Conservation (phyloP, 2,888 invertebrate species). For the Lasioglossum lativentre region DNA sequence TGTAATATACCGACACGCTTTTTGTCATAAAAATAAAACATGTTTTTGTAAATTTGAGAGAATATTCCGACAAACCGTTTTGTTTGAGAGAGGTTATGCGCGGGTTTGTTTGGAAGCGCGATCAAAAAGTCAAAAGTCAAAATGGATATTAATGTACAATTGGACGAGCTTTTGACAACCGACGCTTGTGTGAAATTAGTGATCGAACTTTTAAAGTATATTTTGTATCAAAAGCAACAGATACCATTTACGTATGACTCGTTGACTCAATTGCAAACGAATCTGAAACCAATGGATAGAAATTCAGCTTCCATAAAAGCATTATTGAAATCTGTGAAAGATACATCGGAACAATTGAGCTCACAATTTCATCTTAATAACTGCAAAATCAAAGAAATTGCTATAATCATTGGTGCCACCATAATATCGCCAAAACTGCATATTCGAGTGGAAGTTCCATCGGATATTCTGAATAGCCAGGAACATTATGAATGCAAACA, state of each 20-base stretch:
- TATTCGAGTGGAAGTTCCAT: slow-evolving; percentile 78
- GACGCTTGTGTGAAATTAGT: slow-evolving; percentile 81
- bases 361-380: slow-evolving; percentile 74
- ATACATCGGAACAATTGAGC: slow-evolving; percentile 75
- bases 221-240: slow-evolving; percentile 84
- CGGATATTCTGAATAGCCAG: slow-evolving; percentile 76
- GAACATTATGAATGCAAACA: slow-evolving; percentile 80
- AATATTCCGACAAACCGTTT: neutral
- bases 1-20: neutral
- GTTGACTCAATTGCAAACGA: slow-evolving; percentile 75
- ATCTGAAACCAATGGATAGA: slow-evolving; percentile 75
- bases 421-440: slow-evolving; percentile 81
- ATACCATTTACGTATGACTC: slow-evolving; percentile 83
- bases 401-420: slow-evolving; percentile 82
- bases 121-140: slow-evolving; percentile 57
- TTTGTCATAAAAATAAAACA: neutral
- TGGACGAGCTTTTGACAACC: slow-evolving; percentile 83
- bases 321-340: slow-evolving; percentile 72
- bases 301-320: slow-evolving; percentile 73
- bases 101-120: neutral
- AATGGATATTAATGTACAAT: slow-evolving; percentile 75
- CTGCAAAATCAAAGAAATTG: slow-evolving; percentile 80
- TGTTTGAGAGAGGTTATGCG: slow-evolving; percentile 13
- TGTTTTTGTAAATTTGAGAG: neutral
- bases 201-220: slow-evolving; percentile 83